Evolutionary conservation across 2,888 invertebrate genomes (phyloP), one percentile per base, ranked within the genome.

Genomic region (Agonopterix arenella): DNA sequence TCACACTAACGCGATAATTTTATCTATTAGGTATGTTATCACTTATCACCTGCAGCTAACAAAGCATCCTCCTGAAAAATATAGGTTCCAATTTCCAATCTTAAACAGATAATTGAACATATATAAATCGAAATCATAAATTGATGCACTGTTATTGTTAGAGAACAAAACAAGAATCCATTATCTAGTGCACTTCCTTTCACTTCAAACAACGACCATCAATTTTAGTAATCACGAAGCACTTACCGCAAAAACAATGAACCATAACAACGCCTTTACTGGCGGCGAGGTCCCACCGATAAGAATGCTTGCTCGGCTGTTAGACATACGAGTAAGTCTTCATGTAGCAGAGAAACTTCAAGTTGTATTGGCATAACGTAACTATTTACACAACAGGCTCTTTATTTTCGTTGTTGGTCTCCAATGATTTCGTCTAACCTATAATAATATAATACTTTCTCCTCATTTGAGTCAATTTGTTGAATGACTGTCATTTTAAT

Each of bases 221-320:
- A 74, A 79, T 79, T 77, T 75, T 73, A 74, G 77, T 75, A 79
- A 80, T 78, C 76, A 73, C 67, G 66, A 66, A 64, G 68, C 76
- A 76, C 75, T 80, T 79, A 77, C 70, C 60, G 67, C 73, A 73
- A 76, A 80, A 78, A 82, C 81, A 82, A 82, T 81, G 79, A 77
- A 73, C 76, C 74, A 80, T 79, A 76, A 75, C 70, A 69, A 69
- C 68, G 64, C 66, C 69, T 67, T 62, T 63, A 62, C 60, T 59
- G 52, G 47, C 40, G 28, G 28, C 28, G 28, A 28, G 28, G 28
- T 28, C 28, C 28, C 28, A 28, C 28, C 28, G 28, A 28, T 28
- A 28, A 5, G 28, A 28, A 28, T 5, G 7, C 28, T 28, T 4
- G 18, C 13, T 13, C 13, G 13, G 13, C 18, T 18, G 18, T 28